These are phyloP conservation scores for Zosterops lateralis DNA, from an alignment of 2,113 vertebrate species.

Conservation along the genomic window DNA sequence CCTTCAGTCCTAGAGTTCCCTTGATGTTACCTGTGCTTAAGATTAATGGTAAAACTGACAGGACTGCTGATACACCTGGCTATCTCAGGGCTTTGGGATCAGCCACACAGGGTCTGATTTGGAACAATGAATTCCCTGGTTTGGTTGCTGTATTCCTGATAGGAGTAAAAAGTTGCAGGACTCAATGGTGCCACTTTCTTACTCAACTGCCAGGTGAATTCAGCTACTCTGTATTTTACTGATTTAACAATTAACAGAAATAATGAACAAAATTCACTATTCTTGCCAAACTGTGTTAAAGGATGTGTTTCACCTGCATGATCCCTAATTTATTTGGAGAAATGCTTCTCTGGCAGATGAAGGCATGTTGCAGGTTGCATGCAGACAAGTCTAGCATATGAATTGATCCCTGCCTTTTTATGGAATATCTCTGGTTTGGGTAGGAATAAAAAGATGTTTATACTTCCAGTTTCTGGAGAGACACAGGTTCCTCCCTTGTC, in stretches of 20 bases:
- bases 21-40: background rate
- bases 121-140: background rate
- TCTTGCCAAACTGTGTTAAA: background rate
- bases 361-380: background rate
- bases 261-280: background rate
- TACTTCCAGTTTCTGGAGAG: background rate
- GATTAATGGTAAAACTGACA: background rate
- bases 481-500: background rate
- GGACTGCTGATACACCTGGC: background rate
- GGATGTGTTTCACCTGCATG: background rate
- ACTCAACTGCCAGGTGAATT: background rate
- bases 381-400: accelerated
- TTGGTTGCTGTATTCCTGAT: background rate
- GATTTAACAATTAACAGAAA: background rate
- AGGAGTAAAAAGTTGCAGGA: background rate
- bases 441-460: background rate
- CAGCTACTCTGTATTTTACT: background rate
- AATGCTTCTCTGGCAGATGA: background rate
- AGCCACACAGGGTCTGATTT: background rate
- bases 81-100: background rate
- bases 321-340: background rate
- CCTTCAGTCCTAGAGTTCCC: background rate
- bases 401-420: background rate
- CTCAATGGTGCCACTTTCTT: background rate
- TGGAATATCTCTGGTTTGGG: background rate